These are phyloP conservation scores for Hypena proboscidalis DNA, from an alignment of 2,888 invertebrate species.

Conservation along the genomic window DNA sequence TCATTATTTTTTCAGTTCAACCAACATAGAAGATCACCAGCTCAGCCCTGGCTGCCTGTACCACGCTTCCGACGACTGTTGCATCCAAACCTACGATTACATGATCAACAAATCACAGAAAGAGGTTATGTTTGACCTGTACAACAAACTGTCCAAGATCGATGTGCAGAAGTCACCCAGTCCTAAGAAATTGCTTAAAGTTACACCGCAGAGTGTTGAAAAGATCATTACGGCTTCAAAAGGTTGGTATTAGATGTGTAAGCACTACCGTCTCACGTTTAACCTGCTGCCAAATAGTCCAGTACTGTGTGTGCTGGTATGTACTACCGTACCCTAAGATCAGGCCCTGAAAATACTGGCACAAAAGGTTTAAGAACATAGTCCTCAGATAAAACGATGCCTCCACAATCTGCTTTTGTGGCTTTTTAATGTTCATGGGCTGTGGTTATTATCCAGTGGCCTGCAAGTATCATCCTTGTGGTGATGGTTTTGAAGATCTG, in stretches of 20 bases:
- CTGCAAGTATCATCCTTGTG: no score
- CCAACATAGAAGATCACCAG: conserved; percentile 67
- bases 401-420: no score
- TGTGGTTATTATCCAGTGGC: no score
- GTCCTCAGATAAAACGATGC: no score
- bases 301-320: no score
- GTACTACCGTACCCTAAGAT: no score
- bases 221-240: conserved; percentile 73
- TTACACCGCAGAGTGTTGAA: conserved; percentile 79
- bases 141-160: conserved; percentile 76
- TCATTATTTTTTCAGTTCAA: conserved; percentile 61
- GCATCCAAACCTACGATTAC: conserved; percentile 73
- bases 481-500: no score
- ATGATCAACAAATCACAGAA: conserved; percentile 82
- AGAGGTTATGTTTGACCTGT: conserved; percentile 80
- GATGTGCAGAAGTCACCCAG: conserved; percentile 76
- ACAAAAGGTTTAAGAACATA: no score
- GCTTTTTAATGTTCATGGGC: no score
- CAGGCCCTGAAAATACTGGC: no score
- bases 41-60: conserved; percentile 73
- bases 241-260: conserved; percentile 63
- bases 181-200: conserved; percentile 70
- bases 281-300: no score
- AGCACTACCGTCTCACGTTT: no score
- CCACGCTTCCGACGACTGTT: conserved; percentile 68